phyloP scores from a whole-genome alignment of 2,113 vertebrate species.

The pig (Sus scrofa) region T2T-Sscrofa CM000830.6:103964501-103965000 shows the following conservation, averaged over 20 bases:
- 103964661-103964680: background rate
- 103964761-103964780: background rate
- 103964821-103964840: conserved; percentile 63
- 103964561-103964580: background rate
- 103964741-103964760: background rate
- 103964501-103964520: too few species aligned
- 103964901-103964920: conserved; percentile 33
- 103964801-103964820: conserved; percentile 13
- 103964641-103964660: background rate
- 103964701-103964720: background rate
- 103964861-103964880: conserved; percentile 66
- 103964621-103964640: conserved; percentile 22
- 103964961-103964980: background rate
- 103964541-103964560: too few species aligned
- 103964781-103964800: background rate
- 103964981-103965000: background rate
- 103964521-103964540: too few species aligned
- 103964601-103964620: background rate
- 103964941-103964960: too few species aligned
- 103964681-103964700: background rate
- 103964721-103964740: background rate
- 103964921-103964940: background rate
- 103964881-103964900: conserved; percentile 50
- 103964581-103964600: background rate
- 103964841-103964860: conserved; percentile 56